Base-by-base conservation (phyloP, 2,888 invertebrate genomes). In the Boloria euphrosyne region DNA sequence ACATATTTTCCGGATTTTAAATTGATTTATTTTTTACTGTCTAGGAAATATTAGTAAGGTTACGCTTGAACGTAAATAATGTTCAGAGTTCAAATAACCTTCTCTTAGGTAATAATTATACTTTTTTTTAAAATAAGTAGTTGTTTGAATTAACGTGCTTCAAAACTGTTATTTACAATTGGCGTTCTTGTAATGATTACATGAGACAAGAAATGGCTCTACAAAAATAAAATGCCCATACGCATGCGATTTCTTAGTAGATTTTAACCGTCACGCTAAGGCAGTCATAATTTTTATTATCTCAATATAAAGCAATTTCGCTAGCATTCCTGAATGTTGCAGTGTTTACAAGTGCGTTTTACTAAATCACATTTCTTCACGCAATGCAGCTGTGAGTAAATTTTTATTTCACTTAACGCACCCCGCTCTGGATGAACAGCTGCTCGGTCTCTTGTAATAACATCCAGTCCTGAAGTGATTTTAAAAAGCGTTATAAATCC, bases 351-450 rank as follows among this genome's bases (percentile, higher is more conserved):
- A 46, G 72, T 55, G 63, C 69, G 73, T 74, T 73, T 68, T 75
- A 74, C 73, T 74, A 73, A 71, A 63, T 70, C 70, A 71, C 78
- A 75, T 76, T 75, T 73, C 76, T 78, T 72, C 72, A 73, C 76
- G 75, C 76, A 72, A 76, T 69, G 73, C 77, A 77, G 76, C 74
- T 80, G 82, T 71, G 74, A 63, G 64, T 67, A 73, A 75, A 76
- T 80, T 80, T 79, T 78, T 75, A 71, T 74, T 73, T 83, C 75
- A 81, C 79, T 80, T 80, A 77, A 77, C 77, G 75, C 74, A 79
- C 75, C 78, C 77, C 74, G 78, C 80, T 77, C 76, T 80, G 78
- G 75, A 79, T 73, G 80, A 79, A 81, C 88, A 88, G 86, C 87
- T 88, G 88, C 84, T 79, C 75, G 69, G 74, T 73, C 71, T 67